Percentiles rank a stretch among this genome's conserved stretches.
These are phyloP conservation scores for Asobara japonica DNA, from an alignment of 1,140 invertebrate genomes.

Conservation along the genomic window DNA sequence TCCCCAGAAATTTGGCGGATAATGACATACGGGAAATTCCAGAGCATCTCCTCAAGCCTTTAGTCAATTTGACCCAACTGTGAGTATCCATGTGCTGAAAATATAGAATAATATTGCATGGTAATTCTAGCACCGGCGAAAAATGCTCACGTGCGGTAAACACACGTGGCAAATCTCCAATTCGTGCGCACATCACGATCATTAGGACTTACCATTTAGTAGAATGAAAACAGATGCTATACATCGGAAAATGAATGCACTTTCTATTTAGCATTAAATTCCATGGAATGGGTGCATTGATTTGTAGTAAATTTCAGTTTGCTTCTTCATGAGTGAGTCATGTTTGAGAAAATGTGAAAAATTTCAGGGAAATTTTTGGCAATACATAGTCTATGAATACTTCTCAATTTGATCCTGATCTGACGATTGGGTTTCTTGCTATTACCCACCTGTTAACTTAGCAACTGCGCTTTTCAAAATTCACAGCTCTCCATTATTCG, in stretches of 20 bases:
- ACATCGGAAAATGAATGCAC: not conserved
- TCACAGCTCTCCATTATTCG: no score
- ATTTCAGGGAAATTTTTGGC: no score
- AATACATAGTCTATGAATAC: no score
- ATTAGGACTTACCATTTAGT: constrained; percentile 35
- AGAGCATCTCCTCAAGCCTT: constrained; percentile 45
- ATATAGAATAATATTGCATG: not conserved
- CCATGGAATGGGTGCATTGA: no score
- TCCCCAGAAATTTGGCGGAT: constrained; percentile 60
- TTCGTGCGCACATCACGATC: constrained; percentile 43
- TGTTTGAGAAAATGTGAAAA: no score
- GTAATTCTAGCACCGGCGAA: not conserved
- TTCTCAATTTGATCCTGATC: no score
- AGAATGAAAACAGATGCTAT: not conserved
- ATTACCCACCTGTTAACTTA: no score
- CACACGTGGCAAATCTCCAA: not conserved
- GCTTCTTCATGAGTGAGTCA: no score
- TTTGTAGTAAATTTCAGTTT: no score
- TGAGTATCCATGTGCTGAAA: constrained; percentile 1
- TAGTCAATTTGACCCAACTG: constrained; percentile 43
- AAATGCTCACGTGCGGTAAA: not conserved
- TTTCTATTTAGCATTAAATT: no score
- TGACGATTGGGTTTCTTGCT: no score
- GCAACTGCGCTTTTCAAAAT: no score
- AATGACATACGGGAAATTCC: constrained; percentile 50